Base-by-base conservation (phyloP, 2,797 vertebrate species). In the Echeneis naucrates region DNA sequence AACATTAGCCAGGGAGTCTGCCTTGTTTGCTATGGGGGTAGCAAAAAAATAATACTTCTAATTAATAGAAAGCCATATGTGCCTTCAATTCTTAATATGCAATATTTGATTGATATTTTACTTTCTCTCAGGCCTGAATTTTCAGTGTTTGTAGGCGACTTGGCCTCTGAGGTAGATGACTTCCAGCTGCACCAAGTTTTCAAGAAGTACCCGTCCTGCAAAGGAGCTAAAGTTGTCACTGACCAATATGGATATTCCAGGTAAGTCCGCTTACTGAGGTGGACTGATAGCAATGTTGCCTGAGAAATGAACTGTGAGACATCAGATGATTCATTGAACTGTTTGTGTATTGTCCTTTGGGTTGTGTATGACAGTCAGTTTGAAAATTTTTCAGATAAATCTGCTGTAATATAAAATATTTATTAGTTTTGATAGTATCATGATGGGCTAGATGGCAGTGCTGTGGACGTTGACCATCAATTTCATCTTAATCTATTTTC, bases 71-170 rank as follows among this genome's bases (percentile, higher is more conserved):
- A 37, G 7, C 32, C 50, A 27, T 30, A 11, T 19, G 14, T 21
- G 3, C 23, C n/a, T n/a, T n/a, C 35, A 26, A 40, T 23, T 24
- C n/a, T 16, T 1, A 8, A 21, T 8, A 27, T 37, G 0, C 12
- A 44, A 12, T 44, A 12, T 35, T 10, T 56, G 12, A 65, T 32
- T 2, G 4, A 27, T 0, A 14, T 7, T 32, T 30, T 14, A 32
- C 0, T n/a, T 17, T 23, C 8, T 37, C 9, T 62, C 58, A 97
- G 96, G 83, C 96, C 96, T 0, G 96, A 97, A 83, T 97, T 95
- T 87, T 96, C 96, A 0, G 96, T 97, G 87, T 97, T 97, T 95
- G 96, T 97, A 87, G 96, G 96, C n/a, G 96, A 97, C 75, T 91
- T 97, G 86, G 95, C 96, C 73, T 94, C 96, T 61, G 96, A 97